phyloP scores from a whole-genome alignment of 2,113 vertebrate species.

The Heptranchias perlo region DNA sequence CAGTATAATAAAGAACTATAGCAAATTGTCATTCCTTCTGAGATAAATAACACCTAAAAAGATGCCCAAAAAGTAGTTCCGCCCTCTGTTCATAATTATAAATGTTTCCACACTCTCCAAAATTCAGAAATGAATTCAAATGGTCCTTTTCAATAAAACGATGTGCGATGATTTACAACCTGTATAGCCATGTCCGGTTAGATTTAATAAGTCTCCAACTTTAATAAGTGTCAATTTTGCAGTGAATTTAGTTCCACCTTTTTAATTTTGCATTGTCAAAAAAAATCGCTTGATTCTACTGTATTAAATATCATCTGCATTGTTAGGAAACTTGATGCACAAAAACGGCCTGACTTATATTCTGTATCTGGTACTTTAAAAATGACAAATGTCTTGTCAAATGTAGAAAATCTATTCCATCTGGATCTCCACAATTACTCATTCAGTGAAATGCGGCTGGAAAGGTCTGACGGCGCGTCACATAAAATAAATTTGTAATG shows the following conservation, averaged over 20 bases:
- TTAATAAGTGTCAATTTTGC: neutral
- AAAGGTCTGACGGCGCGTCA: constrained; percentile 2
- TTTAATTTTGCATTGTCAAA: constrained; percentile 18
- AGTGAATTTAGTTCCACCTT: neutral
- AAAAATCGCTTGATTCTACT: neutral
- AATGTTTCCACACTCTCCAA: constrained; percentile 11
- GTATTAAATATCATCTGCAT: constrained; percentile 11
- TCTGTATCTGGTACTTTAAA: constrained; percentile 23
- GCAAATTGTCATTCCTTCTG: neutral
- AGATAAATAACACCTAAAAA: neutral
- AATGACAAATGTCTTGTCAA: constrained; percentile 40
- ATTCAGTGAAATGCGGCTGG: constrained; percentile 26
- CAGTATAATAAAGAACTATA: neutral
- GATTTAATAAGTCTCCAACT: neutral
- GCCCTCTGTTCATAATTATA: neutral
- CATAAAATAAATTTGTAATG: neutral
- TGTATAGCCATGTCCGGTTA: neutral
- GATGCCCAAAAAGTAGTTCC: neutral
- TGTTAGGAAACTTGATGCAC: constrained; percentile 39
- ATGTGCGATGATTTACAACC: neutral
- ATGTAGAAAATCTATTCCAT: constrained; percentile 33
- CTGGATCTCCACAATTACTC: constrained; percentile 38
- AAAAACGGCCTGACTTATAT: constrained; percentile 12
- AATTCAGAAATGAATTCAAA: neutral
- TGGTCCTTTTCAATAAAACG: neutral